Base-by-base conservation (phyloP, 2,888 invertebrate species). In the Limenitis arthemis region DNA sequence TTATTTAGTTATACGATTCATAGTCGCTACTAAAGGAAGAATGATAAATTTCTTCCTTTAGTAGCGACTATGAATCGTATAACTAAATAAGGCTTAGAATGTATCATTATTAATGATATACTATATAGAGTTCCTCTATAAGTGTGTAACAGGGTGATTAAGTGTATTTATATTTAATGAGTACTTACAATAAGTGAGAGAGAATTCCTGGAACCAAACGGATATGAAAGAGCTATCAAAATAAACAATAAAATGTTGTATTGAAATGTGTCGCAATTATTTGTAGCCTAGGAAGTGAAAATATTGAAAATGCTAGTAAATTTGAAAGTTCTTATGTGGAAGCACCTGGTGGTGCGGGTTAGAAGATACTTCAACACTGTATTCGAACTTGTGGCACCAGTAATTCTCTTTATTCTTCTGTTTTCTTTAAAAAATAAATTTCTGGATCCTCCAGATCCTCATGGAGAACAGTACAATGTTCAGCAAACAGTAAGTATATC, bases 311-410 rank as follows among this genome's bases (percentile, higher is more conserved):
- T 65, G 62, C 60, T 53, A 55, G 54, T 65, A 5, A 59, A 59
- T 11, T 58, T 75, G 11, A 39, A 44, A 28, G 69, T 75, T 30
- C 59, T 76, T 40, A 66, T 76, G 69, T 72, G 73, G 70, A 77
- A 74, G 59, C 75, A 75, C 59, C 52, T 66, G 4, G 62, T 67
- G 44, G 73, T 73, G 29, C 64, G 74, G 28, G 59, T 62, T 36
- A 63, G 69, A 37, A 66, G 70, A 43, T 71, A 64, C 47, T 61
- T 74, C 8, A 65, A 69, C 8, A 74, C 72, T 1, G 47, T 63
- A 5, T 51, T 72, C n/a, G 73, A 74, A 48, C 49, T 70, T 8
- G 6, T 64, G 4, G 64, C 69, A 4, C 69, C 73, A 9, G 44
- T 66, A 1, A 9, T 68, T 6, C 63, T 71, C 37, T 64, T 72